Conservation (phyloP, 2,888 invertebrate genomes). For the Drosophila incognita region DNA sequence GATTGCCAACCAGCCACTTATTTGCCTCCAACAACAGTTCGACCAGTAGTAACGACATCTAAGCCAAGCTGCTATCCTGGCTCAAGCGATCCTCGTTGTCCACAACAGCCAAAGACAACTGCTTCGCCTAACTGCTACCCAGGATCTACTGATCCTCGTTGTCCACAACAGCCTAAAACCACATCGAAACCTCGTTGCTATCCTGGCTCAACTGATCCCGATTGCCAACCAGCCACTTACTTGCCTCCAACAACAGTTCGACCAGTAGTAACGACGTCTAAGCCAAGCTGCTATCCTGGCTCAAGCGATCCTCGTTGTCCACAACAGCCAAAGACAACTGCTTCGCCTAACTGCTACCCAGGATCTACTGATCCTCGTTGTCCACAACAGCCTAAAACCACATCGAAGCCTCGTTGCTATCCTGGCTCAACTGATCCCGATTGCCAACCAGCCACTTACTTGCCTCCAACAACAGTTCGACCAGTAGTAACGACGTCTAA, state of each 20-base stretch:
- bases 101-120: too few relatives aligned
- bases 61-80: too few relatives aligned
- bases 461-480: slow-evolving; percentile 35
- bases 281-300: slow-evolving; percentile 18
- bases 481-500: slow-evolving; percentile 7
- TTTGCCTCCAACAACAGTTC: too few relatives aligned
- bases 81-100: too few relatives aligned
- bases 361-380: slow-evolving; percentile 82
- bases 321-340: slow-evolving; percentile 23
- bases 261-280: neutral
- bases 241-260: slow-evolving; percentile 2
- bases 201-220: slow-evolving; percentile 62
- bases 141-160: too few relatives aligned
- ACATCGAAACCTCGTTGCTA: slow-evolving; percentile 3
- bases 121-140: too few relatives aligned
- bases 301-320: slow-evolving; percentile 71
- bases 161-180: too few relatives aligned
- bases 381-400: slow-evolving; percentile 22
- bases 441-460: slow-evolving; percentile 46
- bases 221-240: slow-evolving; percentile 1
- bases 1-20: too few relatives aligned
- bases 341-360: slow-evolving; percentile 33
- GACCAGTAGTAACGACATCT: too few relatives aligned
- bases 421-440: neutral
- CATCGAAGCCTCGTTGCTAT: slow-evolving; percentile 15